Evolutionary conservation across 2,797 vertebrate species (phyloP).

Genomic region (Darevskia nairensis): DNA sequence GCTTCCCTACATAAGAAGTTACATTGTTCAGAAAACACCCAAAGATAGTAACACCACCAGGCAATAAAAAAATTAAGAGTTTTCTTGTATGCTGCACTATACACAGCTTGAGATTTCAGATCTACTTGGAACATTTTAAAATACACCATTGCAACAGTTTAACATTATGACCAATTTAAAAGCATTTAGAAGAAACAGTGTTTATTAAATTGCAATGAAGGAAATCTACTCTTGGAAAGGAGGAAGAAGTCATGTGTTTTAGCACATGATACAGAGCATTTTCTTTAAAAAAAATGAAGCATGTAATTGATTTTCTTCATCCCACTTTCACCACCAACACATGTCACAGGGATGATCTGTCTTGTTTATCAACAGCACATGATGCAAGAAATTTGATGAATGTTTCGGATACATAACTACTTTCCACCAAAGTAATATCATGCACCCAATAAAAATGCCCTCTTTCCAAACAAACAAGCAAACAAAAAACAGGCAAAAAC

Average conservation of each 20-base stretch:
- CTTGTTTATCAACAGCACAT: neutral
- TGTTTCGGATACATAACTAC: neutral
- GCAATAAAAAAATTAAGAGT: neutral
- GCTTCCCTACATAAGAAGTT: neutral
- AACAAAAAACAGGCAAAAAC: too few species aligned
- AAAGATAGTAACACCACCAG: neutral
- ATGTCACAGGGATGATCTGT: neutral
- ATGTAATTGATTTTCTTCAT: conserved; percentile 6
- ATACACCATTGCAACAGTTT: neutral
- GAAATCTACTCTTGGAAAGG: neutral
- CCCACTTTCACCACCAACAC: neutral
- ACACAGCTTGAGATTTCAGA: neutral
- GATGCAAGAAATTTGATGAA: neutral
- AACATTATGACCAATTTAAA: neutral
- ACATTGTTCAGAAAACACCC: neutral
- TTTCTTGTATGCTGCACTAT: neutral
- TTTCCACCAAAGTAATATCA: neutral
- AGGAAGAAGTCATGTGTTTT: neutral
- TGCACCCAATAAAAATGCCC: neutral
- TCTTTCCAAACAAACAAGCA: neutral
- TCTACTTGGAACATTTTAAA: neutral
- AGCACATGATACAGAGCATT: neutral
- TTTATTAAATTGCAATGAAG: neutral
- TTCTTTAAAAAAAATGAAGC: neutral
- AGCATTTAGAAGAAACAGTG: neutral